Percentiles rank a stretch among this genome's conserved stretches.
Conservation (phyloP, 1,140 invertebrate genomes). For the Mycetomoellerius zeteki region DNA sequence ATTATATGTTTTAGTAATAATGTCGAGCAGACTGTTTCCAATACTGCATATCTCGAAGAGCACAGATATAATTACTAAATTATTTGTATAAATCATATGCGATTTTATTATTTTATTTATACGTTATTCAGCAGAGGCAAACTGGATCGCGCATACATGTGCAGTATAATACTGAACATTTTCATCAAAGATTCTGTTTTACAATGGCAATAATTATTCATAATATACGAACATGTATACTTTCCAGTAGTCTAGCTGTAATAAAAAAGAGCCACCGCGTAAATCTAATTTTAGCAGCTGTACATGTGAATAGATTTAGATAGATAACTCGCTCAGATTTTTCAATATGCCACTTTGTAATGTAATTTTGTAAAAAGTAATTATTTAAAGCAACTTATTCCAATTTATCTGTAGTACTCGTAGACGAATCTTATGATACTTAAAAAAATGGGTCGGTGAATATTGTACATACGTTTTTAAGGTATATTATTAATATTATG, state of each 20-base stretch:
- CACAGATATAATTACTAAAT: conserved; percentile 67
- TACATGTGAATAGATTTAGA: conserved; percentile 80
- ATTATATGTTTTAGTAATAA: conserved; percentile 66
- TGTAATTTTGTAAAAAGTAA: conserved; percentile 87
- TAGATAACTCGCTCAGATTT: conserved; percentile 82
- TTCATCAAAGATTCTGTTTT: conserved; percentile 73
- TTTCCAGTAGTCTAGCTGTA: conserved; percentile 79
- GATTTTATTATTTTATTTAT: conserved; percentile 68
- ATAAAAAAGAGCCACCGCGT: conserved; percentile 72
- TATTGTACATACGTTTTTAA: conserved; percentile 84
- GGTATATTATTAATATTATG: conserved; percentile 76
- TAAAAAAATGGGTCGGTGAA: conserved; percentile 80
- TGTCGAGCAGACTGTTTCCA: conserved; percentile 12
- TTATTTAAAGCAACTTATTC: conserved; percentile 83
- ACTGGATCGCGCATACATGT: conserved; percentile 61
- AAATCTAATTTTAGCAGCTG: conserved; percentile 79
- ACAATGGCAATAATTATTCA: conserved; percentile 82
- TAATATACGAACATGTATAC: conserved; percentile 79
- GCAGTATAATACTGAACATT: conserved; percentile 53
- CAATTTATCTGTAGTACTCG: conserved; percentile 80
- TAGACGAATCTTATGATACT: conserved; percentile 80
- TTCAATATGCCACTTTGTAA: conserved; percentile 84
- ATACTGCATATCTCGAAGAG: conserved; percentile 62
- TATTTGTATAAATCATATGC: conserved; percentile 72
- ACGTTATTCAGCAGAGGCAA: conserved; percentile 59